Conservation (phyloP, 2,113 vertebrate species). For the Crotalus helleri region DNA sequence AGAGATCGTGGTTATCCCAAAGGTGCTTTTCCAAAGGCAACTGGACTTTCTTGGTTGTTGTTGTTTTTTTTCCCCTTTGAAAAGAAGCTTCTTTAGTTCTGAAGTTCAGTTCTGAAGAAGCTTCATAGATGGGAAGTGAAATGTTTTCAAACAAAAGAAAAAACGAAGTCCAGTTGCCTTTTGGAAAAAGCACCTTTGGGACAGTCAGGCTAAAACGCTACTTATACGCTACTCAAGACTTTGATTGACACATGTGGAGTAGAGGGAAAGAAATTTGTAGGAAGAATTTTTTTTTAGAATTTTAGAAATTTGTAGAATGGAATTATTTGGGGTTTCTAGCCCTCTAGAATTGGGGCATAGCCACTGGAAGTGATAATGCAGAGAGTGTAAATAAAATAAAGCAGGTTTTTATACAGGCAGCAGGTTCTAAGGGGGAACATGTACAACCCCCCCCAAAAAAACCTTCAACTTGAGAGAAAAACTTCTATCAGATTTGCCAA, state of each 20-base stretch:
- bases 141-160: background rate
- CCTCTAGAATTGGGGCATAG: background rate
- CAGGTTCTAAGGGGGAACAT: background rate
- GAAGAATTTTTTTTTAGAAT: background rate
- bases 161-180: background rate
- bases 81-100: background rate
- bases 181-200: background rate
- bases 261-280: background rate
- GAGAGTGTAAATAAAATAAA: background rate
- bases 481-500: background rate
- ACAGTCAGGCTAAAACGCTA: background rate
- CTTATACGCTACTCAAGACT: background rate
- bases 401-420: background rate
- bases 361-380: background rate
- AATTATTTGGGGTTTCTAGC: conserved; percentile 12
- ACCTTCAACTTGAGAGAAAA: conserved; percentile 1
- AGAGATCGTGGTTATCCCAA: background rate
- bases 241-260: background rate
- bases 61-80: background rate
- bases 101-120: background rate
- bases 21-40: background rate
- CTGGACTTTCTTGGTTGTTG: background rate
- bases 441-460: background rate
- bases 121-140: background rate
- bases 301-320: background rate